phyloP scores from a whole-genome alignment of 1,140 invertebrate genomes.

The Dufourea novaeangliae region DNA sequence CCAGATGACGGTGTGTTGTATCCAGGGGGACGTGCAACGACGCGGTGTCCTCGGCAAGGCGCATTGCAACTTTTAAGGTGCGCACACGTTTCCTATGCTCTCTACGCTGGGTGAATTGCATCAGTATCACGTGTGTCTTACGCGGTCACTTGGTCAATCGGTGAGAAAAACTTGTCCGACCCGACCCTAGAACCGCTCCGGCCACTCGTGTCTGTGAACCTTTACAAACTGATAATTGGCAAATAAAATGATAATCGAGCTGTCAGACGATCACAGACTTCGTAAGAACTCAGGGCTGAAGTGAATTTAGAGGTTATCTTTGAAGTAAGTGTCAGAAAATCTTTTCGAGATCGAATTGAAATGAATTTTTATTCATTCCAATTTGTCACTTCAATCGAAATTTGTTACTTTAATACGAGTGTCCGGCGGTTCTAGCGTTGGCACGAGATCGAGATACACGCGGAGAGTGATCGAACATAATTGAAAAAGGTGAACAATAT shows the following conservation, averaged over 20 bases:
- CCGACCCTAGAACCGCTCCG: conserved; percentile 3
- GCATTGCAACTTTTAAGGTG: conserved; percentile 53
- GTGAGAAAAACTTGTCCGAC: conserved; percentile 39
- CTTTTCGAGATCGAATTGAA: too few species aligned
- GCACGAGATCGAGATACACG: not conserved
- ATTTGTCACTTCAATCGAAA: too few species aligned
- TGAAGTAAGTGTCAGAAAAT: too few species aligned
- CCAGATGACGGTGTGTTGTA: conserved; percentile 44
- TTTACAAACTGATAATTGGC: not conserved
- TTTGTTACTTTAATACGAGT: too few species aligned
- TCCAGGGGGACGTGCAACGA: conserved; percentile 48
- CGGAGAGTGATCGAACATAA: not conserved
- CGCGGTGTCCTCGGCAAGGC: conserved; percentile 45
- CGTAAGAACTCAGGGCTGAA: too few species aligned
- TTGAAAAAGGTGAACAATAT: not conserved
- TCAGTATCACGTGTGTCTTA: conserved; percentile 34
- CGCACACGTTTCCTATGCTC: conserved; percentile 52
- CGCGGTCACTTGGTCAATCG: conserved; percentile 23
- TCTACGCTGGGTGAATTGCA: conserved; percentile 50
- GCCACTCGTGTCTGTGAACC: conserved; percentile 1
- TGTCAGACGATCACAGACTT: too few species aligned
- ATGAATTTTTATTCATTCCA: too few species aligned
- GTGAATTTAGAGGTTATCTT: too few species aligned
- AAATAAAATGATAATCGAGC: too few species aligned
- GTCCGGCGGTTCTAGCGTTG: not conserved